phyloP scores from a whole-genome alignment of 92 coral and sea anemone genomes.

The Nematostella vectensis region DNA sequence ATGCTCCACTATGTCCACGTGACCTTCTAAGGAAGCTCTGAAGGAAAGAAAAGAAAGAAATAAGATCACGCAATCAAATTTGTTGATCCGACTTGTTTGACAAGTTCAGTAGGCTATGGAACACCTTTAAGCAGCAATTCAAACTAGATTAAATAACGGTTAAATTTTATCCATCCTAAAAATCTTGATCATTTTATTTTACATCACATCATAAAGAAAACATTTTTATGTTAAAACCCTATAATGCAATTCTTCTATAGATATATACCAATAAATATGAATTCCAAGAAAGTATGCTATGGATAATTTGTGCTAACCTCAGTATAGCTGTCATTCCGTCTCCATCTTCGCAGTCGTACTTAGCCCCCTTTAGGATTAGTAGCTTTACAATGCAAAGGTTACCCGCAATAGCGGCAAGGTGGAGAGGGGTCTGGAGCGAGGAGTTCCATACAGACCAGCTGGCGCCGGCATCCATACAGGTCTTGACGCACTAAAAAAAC shows the following conservation, averaged over 20 bases:
- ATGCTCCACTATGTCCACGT: constrained; percentile 34
- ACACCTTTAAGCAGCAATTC: too few species aligned
- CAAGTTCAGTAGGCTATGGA: too few species aligned
- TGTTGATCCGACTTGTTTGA: too few species aligned
- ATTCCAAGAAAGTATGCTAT: too few species aligned
- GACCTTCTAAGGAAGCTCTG: constrained; percentile 77
- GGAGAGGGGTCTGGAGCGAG: constrained; percentile 52
- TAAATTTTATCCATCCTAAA: too few species aligned
- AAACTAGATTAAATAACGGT: too few species aligned
- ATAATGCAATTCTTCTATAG: too few species aligned
- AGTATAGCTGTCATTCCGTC: constrained; percentile 54
- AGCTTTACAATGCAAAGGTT: constrained; percentile 43
- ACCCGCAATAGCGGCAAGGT: constrained; percentile 59
- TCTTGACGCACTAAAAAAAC: constrained; percentile 24
- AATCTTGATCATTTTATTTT: too few species aligned
- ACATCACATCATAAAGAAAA: too few species aligned
- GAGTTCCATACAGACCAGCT: constrained; percentile 22
- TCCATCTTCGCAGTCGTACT: constrained; percentile 44
- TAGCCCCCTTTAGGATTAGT: constrained; percentile 37
- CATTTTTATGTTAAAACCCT: too few species aligned
- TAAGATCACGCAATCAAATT: neutral
- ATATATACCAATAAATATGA: too few species aligned
- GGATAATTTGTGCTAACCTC: too few species aligned
- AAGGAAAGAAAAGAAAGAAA: neutral
- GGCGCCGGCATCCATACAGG: constrained; percentile 44